Evolutionary conservation across 2,113 vertebrate species (phyloP), one percentile per base, ranked within the genome.

Genomic region (Amphiprion ocellaris): DNA sequence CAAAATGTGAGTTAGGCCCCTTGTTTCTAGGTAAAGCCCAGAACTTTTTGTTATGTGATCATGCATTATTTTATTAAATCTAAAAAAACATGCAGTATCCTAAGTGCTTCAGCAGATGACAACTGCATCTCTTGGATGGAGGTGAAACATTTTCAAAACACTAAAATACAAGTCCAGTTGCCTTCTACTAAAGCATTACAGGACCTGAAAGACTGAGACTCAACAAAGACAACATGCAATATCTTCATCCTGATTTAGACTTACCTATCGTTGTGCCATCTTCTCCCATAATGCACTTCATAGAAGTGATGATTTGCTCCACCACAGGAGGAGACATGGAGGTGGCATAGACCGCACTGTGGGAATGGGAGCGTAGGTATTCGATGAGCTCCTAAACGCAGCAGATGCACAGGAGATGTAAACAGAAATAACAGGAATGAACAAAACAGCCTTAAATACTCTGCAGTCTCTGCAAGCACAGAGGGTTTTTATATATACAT

Each of bases 241-340:
- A 21, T 52, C 2, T 3, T 11, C 17, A 4, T 5, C 9, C 4
- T 8, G 41, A 37, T 21, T 10, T 15, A 21, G 24, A 64, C 81
- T 74, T 80, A 97, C 97, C 97, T 41, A 96, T 75, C 23, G 87
- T 95, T 59, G 96, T 96, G 88, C 97, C 97, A 79, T 98, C 97
- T 89, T 96, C 94, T 88, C 97, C 97, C 97, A 98, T 98, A 94
- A 99, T 97, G 88, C 97, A 98, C 93, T 97, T 97, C 96, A 98
- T 96, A 14, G 97, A 97, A 94, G 96, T 94, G 92, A 98, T 92
- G 89, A 98, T 96, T 94, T 99, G 97, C 89, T 98, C 95, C 82
- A 95, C 93, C 41, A 98, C 96, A 70, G 98, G 97, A 60, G 96
- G 96, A 6, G 98, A 98, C 93, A 97, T 88, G 17, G 98, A 97